Conservation (phyloP, 2,888 invertebrate genomes). For the Baronia brevicornis region DNA sequence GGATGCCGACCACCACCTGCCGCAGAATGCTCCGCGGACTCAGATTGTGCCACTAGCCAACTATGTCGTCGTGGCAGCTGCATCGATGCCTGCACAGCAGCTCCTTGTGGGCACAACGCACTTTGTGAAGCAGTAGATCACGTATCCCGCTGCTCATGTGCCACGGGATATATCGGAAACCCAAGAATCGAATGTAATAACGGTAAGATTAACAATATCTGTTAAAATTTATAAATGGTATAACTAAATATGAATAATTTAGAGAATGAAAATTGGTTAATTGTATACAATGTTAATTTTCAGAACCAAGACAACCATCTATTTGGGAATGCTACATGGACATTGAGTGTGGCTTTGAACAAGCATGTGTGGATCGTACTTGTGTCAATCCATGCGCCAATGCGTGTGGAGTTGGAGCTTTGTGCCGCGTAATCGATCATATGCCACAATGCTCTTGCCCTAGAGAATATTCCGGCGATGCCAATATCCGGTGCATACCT, state of each 20-base stretch:
- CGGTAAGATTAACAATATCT: constrained; percentile 48
- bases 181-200: constrained; percentile 84
- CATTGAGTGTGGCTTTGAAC: constrained; percentile 84
- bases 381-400: constrained; percentile 88
- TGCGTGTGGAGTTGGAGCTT: constrained; percentile 86
- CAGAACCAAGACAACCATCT: constrained; percentile 58
- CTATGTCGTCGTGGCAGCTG: constrained; percentile 86
- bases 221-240: too few species aligned
- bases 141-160: constrained; percentile 85
- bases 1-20: constrained; percentile 79
- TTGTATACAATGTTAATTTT: constrained; percentile 22
- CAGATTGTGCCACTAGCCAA: constrained; percentile 84
- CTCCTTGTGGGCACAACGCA: constrained; percentile 88
- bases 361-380: constrained; percentile 83
- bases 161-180: constrained; percentile 85
- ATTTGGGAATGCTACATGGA: constrained; percentile 84
- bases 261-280: neutral
- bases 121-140: constrained; percentile 86
- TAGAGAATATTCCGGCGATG: constrained; percentile 83
- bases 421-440: constrained; percentile 87
- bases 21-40: constrained; percentile 81
- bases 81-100: constrained; percentile 85
- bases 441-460: constrained; percentile 88
- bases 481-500: constrained; percentile 82
- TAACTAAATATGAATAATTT: too few species aligned